Evolutionary conservation across 2,888 invertebrate genomes (phyloP).

Genomic region (Drosophila prostipennis): DNA sequence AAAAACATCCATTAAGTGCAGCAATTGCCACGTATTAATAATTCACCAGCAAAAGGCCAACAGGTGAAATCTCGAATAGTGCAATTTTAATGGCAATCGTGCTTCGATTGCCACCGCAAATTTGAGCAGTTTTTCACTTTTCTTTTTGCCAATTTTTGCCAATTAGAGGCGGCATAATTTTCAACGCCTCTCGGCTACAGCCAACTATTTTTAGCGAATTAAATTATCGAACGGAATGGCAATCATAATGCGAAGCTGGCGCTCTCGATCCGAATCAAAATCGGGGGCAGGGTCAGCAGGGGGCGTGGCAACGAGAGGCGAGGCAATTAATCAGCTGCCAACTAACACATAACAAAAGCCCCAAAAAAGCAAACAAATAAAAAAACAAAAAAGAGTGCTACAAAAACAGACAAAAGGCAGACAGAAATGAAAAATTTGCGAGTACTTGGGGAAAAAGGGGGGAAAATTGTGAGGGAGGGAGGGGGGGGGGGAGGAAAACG

Average conservation of each 20-base stretch:
- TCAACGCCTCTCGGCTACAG: background rate
- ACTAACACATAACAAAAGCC: constrained; percentile 38
- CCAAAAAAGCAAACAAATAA: background rate
- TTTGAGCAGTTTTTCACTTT: background rate
- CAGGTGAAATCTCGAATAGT: constrained; percentile 2
- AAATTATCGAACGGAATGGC: constrained; percentile 12
- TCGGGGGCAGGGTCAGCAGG: constrained; percentile 58
- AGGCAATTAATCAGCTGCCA: constrained; percentile 71
- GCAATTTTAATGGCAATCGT: background rate
- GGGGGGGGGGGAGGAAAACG: background rate
- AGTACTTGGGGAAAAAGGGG: background rate
- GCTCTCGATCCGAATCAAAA: constrained; percentile 23
- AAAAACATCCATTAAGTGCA: background rate
- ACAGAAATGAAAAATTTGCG: constrained; percentile 35
- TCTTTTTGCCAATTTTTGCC: constrained; percentile 3
- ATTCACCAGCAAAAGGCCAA: background rate
- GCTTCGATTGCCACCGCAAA: constrained; percentile 2
- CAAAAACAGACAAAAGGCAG: constrained; percentile 27
- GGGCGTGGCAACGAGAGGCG: constrained; percentile 14
- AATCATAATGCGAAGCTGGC: background rate
- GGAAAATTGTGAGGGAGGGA: background rate
- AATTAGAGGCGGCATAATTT: constrained; percentile 4
- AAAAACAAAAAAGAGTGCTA: constrained; percentile 20
- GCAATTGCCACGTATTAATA: background rate
- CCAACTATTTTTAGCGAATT: constrained; percentile 21